Conservation (phyloP, 2,888 invertebrate species). For the Parnassius apollo region DNA sequence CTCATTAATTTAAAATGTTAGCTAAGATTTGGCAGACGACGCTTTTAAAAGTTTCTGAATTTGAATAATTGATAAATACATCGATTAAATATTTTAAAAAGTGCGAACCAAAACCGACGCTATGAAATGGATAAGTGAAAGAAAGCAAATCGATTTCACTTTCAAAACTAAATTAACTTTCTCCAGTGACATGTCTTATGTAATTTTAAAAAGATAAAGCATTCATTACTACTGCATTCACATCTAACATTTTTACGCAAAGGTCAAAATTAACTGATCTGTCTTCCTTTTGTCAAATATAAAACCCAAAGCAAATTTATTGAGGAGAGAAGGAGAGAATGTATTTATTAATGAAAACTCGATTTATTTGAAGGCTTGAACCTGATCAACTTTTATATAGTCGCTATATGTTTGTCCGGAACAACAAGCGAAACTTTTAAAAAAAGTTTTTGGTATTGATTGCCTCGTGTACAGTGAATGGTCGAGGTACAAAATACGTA, state of each 20-base stretch:
- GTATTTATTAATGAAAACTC: constrained; percentile 24
- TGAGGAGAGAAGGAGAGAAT: constrained; percentile 7
- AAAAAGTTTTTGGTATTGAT: constrained; percentile 44
- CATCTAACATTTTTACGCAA: constrained; percentile 52
- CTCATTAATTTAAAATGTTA: no score
- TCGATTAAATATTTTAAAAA: constrained; percentile 45
- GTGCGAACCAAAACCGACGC: constrained; percentile 50
- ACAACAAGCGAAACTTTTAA: constrained; percentile 26
- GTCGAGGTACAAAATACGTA: constrained; percentile 32
- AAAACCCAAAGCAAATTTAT: constrained; percentile 6
- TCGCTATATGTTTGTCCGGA: constrained; percentile 13
- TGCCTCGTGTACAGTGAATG: constrained; percentile 50
- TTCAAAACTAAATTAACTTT: constrained; percentile 82
- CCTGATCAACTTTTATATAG: constrained; percentile 25
- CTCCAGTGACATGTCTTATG: constrained; percentile 79
- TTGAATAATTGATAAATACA: constrained; percentile 18
- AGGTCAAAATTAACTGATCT: constrained; percentile 49
- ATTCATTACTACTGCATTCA: constrained; percentile 69
- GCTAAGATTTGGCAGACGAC: not conserved
- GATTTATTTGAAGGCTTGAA: constrained; percentile 24
- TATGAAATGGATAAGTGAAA: constrained; percentile 76
- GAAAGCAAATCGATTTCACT: constrained; percentile 81
- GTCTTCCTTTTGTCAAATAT: constrained; percentile 40
- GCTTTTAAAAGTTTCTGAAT: not conserved
- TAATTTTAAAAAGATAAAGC: constrained; percentile 74